Base-by-base conservation (phyloP, 2,888 invertebrate genomes). In the Phymatocera aterrima region DNA sequence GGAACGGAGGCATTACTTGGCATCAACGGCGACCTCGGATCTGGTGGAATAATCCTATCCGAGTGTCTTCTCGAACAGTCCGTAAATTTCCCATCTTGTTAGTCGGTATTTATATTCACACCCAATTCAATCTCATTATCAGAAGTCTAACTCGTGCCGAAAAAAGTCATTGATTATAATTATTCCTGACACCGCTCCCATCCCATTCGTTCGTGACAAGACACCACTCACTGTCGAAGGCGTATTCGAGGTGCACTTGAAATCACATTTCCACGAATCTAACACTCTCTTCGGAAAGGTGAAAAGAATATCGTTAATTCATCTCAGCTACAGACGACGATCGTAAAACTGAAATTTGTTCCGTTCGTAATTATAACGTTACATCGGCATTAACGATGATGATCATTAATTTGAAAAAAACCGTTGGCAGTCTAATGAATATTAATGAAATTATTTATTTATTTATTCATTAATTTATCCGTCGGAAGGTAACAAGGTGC, bases 1-100 rank as follows among this genome's bases (percentile, higher is more conserved):
- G 84, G 84, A 87, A n/a, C n/a, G n/a, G n/a, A 86, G 84, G 84
- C 83, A 85, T 82, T 82, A 82, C 79, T 81, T 81, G 82, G 83
- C 81, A 83, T 83, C 81, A 79, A 51, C 72, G 48, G 72, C 48
- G 51, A 51, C 31, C 72, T 21, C 51, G 82, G 81, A 77, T 81
- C 77, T 78, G 78, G 81, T 78, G 79, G 80, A 78, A 68, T 77
- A 82, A 83, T 82, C 78, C 78, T 70, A 81, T 78, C 84, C 82
- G 81, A 86, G 87, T 82, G 83, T 83, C 82, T 85, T 57, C 40
- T 37, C 6, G 78, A 83, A 83, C 81, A 80, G 81, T 82, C 82
- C 84, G 83, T 84, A 86, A 84, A 85, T 85, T 86, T 85, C 82
- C 83, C 81, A 81, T 84, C 87, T 88, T 87, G 87, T 88, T 88